Base-by-base conservation (phyloP, 2,797 vertebrate species). In the Sternarchorhynchus goeldii region DNA sequence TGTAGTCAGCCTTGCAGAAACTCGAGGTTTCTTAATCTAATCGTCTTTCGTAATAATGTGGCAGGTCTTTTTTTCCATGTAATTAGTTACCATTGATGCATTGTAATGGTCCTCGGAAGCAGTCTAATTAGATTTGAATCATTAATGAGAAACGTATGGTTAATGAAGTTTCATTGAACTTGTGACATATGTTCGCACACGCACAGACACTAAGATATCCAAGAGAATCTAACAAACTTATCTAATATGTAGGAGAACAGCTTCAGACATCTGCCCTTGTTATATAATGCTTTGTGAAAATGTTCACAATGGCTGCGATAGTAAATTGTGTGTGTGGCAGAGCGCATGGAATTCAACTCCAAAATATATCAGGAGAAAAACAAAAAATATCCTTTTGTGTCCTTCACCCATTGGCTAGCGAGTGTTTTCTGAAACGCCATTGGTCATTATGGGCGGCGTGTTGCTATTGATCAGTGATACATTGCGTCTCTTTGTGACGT, bases 111-210 rank as follows among this genome's bases (percentile, higher is more conserved):
- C 77, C 73, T 84, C 82, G 82, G 82, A 84, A 84, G 82, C 73
- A 81, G 79, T 76, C 74, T 85, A 81, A 81, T 83, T 83, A 83
- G 77, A 82, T 85, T 81, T 83, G 69, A 83, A 85, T 83, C 71
- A 79, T 81, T 81, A 76, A 80, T 86, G 75, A 73, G 84, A 74
- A 78, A 84, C 82, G 50, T 81, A 73, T 79, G 76, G 76, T 81
- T 84, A 81, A 84, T 81, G 82, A 81, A 81, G 72, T 84, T 84
- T 78, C 73, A 78, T 73, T 76, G 79, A 75, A 76, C 76, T 79
- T 81, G 82, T 76, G 67, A 81, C 76, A 81, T 80, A 65, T 81
- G 65, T 82, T 60, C 74, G 18, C 63, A 68, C 65, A 58, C 58
- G 68, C 55, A 56, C 58, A 55, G 32, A n/a, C 31, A 50, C 58